Conservation (phyloP, 2,113 vertebrate species). For the Anolis carolinensis region DNA sequence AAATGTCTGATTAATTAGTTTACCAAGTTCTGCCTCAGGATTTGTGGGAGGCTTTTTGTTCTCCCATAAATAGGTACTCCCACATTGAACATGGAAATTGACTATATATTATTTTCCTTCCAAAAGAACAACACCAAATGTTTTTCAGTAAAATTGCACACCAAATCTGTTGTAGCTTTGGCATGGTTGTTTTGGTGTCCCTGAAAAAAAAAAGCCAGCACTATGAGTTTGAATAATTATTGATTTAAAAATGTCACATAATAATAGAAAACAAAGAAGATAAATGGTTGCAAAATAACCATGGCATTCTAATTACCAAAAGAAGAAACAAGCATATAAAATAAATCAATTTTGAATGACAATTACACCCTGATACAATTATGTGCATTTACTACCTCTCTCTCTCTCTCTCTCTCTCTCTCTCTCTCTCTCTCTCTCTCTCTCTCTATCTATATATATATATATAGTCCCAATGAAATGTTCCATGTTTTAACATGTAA, state of each 20-base stretch:
- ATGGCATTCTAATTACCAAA: no score
- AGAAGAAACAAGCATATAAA: no score
- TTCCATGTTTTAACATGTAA: no score
- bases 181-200: slow-evolving; percentile 22
- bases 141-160: background rate
- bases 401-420: no score
- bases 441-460: no score
- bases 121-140: no score
- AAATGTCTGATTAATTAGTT: slow-evolving; percentile 52
- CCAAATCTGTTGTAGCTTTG: slow-evolving; percentile 53
- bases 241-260: background rate
- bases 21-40: slow-evolving; percentile 45
- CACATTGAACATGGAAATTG: slow-evolving; percentile 61
- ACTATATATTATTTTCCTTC: background rate
- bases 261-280: background rate
- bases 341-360: no score
- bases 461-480: no score
- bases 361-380: no score
- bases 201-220: slow-evolving; percentile 34
- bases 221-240: background rate
- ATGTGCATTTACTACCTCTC: no score
- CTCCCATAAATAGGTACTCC: slow-evolving; percentile 51
- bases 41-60: slow-evolving; percentile 60
- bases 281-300: background rate
- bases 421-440: no score